phyloP scores from a whole-genome alignment of 2,888 invertebrate genomes.

The Patella caerulea region DNA sequence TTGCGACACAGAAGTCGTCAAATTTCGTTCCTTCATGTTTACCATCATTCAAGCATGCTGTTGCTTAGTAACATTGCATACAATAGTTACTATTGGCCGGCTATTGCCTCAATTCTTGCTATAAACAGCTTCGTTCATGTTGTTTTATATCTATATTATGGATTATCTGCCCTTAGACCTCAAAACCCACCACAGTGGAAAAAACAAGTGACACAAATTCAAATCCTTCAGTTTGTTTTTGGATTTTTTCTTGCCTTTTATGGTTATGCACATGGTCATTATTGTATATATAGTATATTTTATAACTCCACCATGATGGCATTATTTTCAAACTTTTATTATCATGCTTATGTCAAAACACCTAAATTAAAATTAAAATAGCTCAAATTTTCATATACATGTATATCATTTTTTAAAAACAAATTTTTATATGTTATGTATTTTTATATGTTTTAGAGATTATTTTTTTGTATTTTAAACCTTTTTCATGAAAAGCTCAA shows the following conservation, averaged over 20 bases:
- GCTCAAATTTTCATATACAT: too few species aligned
- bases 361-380: constrained; percentile 26
- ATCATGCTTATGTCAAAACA: constrained; percentile 55
- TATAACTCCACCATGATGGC: constrained; percentile 64
- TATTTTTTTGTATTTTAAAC: too few species aligned
- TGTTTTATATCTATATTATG: constrained; percentile 66
- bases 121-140: constrained; percentile 68
- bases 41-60: constrained; percentile 69
- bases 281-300: constrained; percentile 67
- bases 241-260: constrained; percentile 55
- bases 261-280: constrained; percentile 65
- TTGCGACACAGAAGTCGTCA: constrained; percentile 65
- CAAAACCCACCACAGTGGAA: constrained; percentile 63
- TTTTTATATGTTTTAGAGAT: too few species aligned
- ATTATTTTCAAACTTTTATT: constrained; percentile 68
- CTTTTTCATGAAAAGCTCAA: too few species aligned
- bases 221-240: constrained; percentile 65
- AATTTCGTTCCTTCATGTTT: constrained; percentile 68
- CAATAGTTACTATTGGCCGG: constrained; percentile 61
- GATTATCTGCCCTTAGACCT: constrained; percentile 55
- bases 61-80: constrained; percentile 63
- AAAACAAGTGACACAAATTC: constrained; percentile 64
- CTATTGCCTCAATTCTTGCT: constrained; percentile 58
- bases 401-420: too few species aligned
- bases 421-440: too few species aligned